Evolutionary conservation across 2,113 vertebrate species (phyloP).

Genomic region (Phycodurus eques): DNA sequence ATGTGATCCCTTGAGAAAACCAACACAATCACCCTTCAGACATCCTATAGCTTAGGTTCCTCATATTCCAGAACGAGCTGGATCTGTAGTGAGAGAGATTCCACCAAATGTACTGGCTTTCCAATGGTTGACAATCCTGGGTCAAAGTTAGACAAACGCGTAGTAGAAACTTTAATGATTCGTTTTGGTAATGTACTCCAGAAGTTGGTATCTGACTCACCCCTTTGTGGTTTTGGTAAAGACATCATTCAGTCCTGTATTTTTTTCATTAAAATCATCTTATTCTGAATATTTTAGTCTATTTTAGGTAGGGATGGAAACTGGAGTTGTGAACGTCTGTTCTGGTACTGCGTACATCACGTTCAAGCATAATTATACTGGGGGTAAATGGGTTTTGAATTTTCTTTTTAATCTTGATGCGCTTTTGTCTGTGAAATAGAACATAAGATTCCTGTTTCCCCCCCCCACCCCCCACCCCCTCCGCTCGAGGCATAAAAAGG

Average conservation of each 20-base stretch:
- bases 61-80: conserved; percentile 34
- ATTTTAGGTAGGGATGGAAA: too few species aligned
- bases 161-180: not conserved
- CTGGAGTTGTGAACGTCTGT: not conserved
- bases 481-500: conserved; percentile 7
- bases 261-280: too few species aligned
- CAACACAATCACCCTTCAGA: conserved; percentile 78
- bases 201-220: too few species aligned
- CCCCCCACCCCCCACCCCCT: not conserved
- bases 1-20: conserved; percentile 74
- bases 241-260: too few species aligned
- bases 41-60: conserved; percentile 51
- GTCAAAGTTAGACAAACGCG: not conserved
- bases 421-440: not conserved
- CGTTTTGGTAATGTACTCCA: not conserved
- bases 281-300: too few species aligned
- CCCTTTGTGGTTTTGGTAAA: too few species aligned
- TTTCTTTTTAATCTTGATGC: not conserved
- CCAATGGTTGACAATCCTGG: not conserved
- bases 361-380: not conserved
- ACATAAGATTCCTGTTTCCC: not conserved
- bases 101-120: not conserved
- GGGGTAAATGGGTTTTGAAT: not conserved
- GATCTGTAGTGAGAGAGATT: not conserved
- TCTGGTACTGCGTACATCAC: not conserved